Evolutionary conservation across 2,888 invertebrate species (phyloP).

Genomic region (Temnothorax rugatulus): DNA sequence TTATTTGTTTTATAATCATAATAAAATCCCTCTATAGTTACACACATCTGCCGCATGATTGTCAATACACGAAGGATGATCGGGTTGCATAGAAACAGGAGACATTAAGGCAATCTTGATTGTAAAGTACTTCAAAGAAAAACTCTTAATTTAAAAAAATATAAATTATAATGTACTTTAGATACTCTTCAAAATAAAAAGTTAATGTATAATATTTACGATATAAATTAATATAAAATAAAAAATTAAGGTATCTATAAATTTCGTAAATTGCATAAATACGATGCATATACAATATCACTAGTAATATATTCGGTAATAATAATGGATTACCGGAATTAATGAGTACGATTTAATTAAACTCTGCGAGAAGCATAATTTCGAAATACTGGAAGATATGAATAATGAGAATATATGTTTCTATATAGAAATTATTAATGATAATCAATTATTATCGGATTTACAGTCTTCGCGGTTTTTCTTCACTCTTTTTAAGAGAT

Average conservation of each 20-base stretch:
- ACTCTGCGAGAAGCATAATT: background rate
- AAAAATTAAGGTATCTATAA: background rate
- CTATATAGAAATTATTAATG: background rate
- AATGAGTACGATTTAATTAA: background rate
- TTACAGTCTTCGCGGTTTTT: background rate
- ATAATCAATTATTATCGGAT: background rate
- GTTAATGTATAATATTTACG: background rate
- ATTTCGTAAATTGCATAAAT: background rate
- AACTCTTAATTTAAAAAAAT: background rate
- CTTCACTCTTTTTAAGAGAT: background rate
- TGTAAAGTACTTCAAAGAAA: background rate
- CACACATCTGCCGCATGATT: background rate
- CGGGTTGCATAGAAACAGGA: slow-evolving; percentile 44
- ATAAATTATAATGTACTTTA: background rate
- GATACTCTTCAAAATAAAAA: background rate
- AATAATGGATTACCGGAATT: background rate
- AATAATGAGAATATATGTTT: background rate
- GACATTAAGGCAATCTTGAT: background rate
- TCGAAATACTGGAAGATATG: background rate
- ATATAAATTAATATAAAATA: background rate
- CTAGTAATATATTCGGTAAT: background rate
- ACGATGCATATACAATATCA: background rate
- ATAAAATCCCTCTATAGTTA: background rate
- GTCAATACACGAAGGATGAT: background rate
- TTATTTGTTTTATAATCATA: background rate